Percentiles rank a stretch among this genome's conserved stretches.
Conservation (phyloP, 2,797 vertebrate genomes). For the Perodicticus potto region DNA sequence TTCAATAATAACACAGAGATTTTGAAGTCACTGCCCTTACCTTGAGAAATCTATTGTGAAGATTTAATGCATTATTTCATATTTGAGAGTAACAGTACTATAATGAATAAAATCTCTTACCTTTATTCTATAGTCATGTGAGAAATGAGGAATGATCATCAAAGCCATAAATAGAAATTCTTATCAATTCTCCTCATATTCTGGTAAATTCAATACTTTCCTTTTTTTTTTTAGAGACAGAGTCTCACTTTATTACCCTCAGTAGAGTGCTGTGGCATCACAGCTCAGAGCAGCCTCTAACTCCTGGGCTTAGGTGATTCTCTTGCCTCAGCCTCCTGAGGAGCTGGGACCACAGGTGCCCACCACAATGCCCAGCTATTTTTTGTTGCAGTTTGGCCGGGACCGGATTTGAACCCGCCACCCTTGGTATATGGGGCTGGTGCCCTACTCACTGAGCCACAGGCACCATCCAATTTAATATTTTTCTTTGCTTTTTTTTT, state of each 20-base stretch:
- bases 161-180: background rate
- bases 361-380: too few species aligned
- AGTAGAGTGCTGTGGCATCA: too few species aligned
- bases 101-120: background rate
- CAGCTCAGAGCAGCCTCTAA: too few species aligned
- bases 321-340: too few species aligned
- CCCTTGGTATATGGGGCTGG: too few species aligned
- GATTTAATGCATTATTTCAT: background rate
- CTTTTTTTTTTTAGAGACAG: too few species aligned
- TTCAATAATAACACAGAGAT: background rate
- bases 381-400: too few species aligned
- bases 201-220: background rate
- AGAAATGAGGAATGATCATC: constrained; percentile 12
- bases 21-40: background rate
- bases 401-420: too few species aligned
- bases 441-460: too few species aligned
- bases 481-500: background rate
- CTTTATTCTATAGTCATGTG: background rate
- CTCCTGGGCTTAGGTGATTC: too few species aligned
- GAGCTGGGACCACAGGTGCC: too few species aligned
- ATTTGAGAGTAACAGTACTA: background rate
- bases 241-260: too few species aligned
- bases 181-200: background rate
- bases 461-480: background rate
- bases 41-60: background rate